Base-by-base conservation (phyloP, 2,888 invertebrate genomes). In the Podabrus alpinus region DNA sequence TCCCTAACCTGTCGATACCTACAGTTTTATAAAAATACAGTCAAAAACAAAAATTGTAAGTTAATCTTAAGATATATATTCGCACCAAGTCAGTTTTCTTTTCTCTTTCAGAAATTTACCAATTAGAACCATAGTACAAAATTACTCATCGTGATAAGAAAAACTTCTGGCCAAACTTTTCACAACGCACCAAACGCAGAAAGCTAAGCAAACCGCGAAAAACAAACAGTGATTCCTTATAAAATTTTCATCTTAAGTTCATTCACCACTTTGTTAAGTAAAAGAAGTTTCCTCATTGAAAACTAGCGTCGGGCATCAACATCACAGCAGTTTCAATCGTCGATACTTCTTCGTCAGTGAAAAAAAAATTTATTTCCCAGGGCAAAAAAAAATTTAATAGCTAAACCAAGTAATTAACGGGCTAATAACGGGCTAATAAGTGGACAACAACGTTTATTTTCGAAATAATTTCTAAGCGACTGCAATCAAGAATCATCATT, bases 1-100 rank as follows among this genome's bases (percentile, higher is more conserved):
- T 85, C 86, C 85, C 80, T 85, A 86, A 86, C 86, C 82, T 85
- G 84, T 84, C 87, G 86, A 86, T 85, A 87, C 87, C 87, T 87
- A 87, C 87, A 87, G 87, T 87, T 87, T 86, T 85, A 80, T 79
- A 83, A 82, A 79, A 82, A 80, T 78, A 75, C 76, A 75, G 73
- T 74, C 72, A 73, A 79, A 81, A 81, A 80, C 62, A 80, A 78
- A 80, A 80, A 75, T 83, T 75, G 84, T 84, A 84, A 84, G 84
- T 84, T 68, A 15, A 2, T 3, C 9, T 60, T 45, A n/a, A 64
- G 21, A 61, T 61, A 10, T 19, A n/a, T 13, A 15, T 64, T 13
- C 9, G 3, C 11, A 68, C 10, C 1, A 9, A 60, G 21, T 17
- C 29, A 69, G 59, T 59, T 13, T 4, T 61, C 72, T 76, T 71